Conservation (phyloP, 2,888 invertebrate genomes). For the Sipha maydis region DNA sequence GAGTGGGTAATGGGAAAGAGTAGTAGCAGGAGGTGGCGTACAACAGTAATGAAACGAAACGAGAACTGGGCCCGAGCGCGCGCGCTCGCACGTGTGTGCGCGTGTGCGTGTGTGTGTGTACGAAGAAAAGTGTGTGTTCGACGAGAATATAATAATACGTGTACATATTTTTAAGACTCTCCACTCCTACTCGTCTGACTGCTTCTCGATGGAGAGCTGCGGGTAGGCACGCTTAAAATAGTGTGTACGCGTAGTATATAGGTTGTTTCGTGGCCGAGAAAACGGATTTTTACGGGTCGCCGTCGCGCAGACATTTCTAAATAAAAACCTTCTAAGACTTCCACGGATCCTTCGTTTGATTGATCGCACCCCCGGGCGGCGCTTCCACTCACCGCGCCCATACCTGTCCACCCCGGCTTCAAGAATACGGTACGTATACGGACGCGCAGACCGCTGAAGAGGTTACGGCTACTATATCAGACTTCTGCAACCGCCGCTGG, state of each 20-base stretch:
- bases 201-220: background rate
- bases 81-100: background rate
- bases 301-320: constrained; percentile 41
- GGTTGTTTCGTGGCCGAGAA: background rate
- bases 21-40: background rate
- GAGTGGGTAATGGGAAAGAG: background rate
- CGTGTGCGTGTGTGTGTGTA: background rate
- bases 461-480: constrained; percentile 21
- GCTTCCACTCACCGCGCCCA: background rate
- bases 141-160: background rate
- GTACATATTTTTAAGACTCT: background rate
- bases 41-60: constrained; percentile 6
- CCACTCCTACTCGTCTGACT: background rate
- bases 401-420: background rate
- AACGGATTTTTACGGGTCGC: constrained; percentile 39
- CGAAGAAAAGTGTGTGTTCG: background rate
- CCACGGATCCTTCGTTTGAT: constrained; percentile 13
- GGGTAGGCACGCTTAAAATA: constrained; percentile 25
- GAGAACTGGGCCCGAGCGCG: background rate
- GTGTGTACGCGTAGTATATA: background rate
- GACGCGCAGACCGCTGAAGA: background rate
- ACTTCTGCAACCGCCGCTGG: background rate
- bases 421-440: background rate
- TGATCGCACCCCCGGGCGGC: constrained; percentile 35
- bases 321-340: constrained; percentile 39